Evolutionary conservation across 2,113 vertebrate genomes (phyloP).

Genomic region (Agapornis roseicollis): DNA sequence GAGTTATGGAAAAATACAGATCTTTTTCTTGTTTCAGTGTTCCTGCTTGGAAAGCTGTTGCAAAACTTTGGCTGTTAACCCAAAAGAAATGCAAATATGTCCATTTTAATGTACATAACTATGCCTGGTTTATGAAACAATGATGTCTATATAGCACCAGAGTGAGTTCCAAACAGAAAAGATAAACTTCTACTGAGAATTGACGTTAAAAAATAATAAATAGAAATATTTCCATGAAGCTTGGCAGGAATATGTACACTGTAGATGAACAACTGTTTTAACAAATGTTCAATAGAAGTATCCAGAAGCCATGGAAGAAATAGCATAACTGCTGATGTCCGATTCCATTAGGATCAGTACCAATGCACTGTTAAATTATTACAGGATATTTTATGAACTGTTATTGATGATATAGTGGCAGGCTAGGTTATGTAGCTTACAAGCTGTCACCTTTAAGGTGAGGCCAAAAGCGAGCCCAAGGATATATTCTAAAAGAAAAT

Average conservation of each 20-base stretch:
- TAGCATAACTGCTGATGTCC: slow-evolving; percentile 61
- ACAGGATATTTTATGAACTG: slow-evolving; percentile 52
- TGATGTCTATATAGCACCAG: not conserved
- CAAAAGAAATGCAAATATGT: not conserved
- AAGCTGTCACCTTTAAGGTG: slow-evolving; percentile 66
- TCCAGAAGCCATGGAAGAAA: slow-evolving; percentile 58
- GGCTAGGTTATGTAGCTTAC: slow-evolving; percentile 51
- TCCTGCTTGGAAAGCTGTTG: not conserved
- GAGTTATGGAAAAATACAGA: not conserved
- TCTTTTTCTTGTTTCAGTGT: not conserved
- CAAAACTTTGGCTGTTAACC: not conserved
- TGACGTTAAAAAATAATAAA: slow-evolving; percentile 26
- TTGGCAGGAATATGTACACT: slow-evolving; percentile 43
- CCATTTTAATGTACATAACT: not conserved
- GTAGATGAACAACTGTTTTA: slow-evolving; percentile 67
- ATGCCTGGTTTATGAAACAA: not conserved
- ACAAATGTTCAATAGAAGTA: slow-evolving; percentile 63
- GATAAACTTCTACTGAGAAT: not conserved
- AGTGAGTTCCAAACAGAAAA: slow-evolving; percentile 21
- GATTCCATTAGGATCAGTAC: slow-evolving; percentile 69
- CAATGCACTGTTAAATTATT: slow-evolving; percentile 52
- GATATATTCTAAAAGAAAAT: slow-evolving; percentile 68
- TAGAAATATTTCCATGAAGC: slow-evolving; percentile 56
- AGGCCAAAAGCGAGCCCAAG: slow-evolving; percentile 59
- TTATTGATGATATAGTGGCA: slow-evolving; percentile 65